phyloP scores from a whole-genome alignment of 2,797 vertebrate species.

The Falco cherrug region DNA sequence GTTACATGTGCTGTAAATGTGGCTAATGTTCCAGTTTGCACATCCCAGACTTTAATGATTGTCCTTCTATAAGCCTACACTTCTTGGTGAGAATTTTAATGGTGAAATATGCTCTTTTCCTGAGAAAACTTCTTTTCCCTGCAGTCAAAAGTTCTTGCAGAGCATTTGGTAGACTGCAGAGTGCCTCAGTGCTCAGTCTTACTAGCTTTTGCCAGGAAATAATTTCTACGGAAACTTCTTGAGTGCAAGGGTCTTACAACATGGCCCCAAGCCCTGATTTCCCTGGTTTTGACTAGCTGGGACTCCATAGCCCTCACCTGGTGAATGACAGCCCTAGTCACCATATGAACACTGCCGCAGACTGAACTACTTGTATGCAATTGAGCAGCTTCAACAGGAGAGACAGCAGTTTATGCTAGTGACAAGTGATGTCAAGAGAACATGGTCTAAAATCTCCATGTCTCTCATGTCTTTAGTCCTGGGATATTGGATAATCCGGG shows the following conservation, averaged over 20 bases:
- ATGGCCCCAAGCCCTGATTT: not conserved
- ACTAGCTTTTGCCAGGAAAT: not conserved
- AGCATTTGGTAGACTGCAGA: not conserved
- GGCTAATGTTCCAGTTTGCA: too few species aligned
- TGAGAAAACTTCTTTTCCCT: not conserved
- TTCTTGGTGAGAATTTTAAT: not conserved
- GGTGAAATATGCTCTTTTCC: not conserved
- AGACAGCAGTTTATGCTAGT: not conserved
- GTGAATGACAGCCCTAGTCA: not conserved
- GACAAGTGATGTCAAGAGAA: not conserved
- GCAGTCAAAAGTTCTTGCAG: not conserved
- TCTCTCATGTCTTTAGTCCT: not conserved
- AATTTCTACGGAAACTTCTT: not conserved
- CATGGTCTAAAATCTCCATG: not conserved
- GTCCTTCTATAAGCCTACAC: too few species aligned
- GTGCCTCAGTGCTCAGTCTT: not conserved
- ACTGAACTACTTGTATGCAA: not conserved
- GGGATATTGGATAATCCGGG: not conserved
- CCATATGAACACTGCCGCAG: not conserved
- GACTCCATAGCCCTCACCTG: not conserved
- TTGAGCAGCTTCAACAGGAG: not conserved
- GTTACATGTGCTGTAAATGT: too few species aligned
- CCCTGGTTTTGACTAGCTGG: not conserved
- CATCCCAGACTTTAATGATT: too few species aligned
- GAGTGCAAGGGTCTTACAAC: not conserved